Evolutionary conservation across 2,888 invertebrate genomes (phyloP).

Genomic region (Dendrolimus houi): DNA sequence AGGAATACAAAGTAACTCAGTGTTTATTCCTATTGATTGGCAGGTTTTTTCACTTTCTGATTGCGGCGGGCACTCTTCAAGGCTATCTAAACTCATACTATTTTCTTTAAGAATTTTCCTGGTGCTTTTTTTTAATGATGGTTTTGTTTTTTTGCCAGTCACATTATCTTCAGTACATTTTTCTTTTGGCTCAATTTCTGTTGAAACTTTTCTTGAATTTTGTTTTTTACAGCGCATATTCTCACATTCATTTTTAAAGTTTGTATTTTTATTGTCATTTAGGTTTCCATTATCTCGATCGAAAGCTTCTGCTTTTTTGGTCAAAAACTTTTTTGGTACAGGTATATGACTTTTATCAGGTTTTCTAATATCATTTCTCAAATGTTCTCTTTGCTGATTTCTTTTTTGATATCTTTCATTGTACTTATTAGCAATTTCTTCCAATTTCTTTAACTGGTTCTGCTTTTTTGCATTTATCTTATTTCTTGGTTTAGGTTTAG

Average conservation of each 20-base stretch:
- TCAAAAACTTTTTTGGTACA: constrained; percentile 26
- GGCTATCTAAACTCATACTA: constrained; percentile 60
- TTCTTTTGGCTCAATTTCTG: constrained; percentile 9
- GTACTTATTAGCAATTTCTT: constrained; percentile 52
- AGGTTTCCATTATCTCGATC: constrained; percentile 9
- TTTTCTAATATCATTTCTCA: constrained; percentile 14
- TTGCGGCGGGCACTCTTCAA: constrained; percentile 34
- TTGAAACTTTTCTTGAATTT: constrained; percentile 12
- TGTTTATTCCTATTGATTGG: constrained; percentile 54
- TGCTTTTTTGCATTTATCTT: constrained; percentile 43
- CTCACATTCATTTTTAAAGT: constrained; percentile 7
- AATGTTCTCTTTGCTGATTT: constrained; percentile 20
- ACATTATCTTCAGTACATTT: constrained; percentile 3
- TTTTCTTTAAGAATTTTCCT: constrained; percentile 37
- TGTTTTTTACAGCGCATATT: constrained; percentile 7
- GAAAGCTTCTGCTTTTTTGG: constrained; percentile 14
- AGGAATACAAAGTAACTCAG: constrained; percentile 56
- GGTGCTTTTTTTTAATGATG: constrained; percentile 13
- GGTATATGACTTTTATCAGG: constrained; percentile 51
- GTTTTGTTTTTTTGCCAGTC: constrained; percentile 13
- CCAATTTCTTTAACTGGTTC: constrained; percentile 56
- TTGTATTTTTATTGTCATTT: constrained; percentile 14
- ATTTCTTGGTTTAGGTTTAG: constrained; percentile 32
- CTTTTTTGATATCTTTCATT: constrained; percentile 30
- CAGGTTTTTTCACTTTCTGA: constrained; percentile 25